phyloP scores from a whole-genome alignment of 2,888 invertebrate genomes.

The Sisyra terminalis region DNA sequence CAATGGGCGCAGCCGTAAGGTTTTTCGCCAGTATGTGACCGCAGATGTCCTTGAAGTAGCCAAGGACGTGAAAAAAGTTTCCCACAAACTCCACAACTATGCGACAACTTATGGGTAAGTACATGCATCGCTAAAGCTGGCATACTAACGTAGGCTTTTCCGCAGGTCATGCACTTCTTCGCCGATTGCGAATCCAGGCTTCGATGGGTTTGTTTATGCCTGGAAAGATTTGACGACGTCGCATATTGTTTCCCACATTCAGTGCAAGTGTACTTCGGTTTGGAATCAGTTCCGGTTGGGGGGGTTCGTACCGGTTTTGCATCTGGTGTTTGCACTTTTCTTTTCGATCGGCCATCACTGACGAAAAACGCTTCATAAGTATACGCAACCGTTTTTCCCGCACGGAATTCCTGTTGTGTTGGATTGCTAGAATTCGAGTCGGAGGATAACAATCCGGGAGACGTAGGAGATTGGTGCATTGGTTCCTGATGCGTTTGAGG shows the following conservation, averaged over 20 bases:
- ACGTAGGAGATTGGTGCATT: constrained; percentile 19
- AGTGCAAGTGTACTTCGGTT: constrained; percentile 53
- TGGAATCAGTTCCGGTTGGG: constrained; percentile 17
- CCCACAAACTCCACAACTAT: constrained; percentile 83
- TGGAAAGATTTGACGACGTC: constrained; percentile 73
- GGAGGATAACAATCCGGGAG: constrained; percentile 19
- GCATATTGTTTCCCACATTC: constrained; percentile 88
- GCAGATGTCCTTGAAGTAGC: constrained; percentile 72
- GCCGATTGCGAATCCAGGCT: constrained; percentile 86
- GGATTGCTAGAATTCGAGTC: constrained; percentile 11
- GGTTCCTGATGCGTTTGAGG: constrained; percentile 8
- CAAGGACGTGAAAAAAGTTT: constrained; percentile 94
- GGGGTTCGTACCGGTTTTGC: background rate
- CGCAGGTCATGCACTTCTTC: constrained; percentile 87
- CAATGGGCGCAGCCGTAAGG: constrained; percentile 90
- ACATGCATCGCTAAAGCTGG: constrained; percentile 91
- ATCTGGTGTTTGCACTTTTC: constrained; percentile 28
- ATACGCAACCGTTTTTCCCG: constrained; percentile 65
- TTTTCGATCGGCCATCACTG: constrained; percentile 73
- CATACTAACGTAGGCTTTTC: constrained; percentile 94
- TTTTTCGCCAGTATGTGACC: constrained; percentile 86
- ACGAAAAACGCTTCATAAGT: constrained; percentile 87
- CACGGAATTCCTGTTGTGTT: constrained; percentile 17
- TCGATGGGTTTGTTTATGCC: constrained; percentile 82
- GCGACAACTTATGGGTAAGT: constrained; percentile 79